These are phyloP conservation scores for Athalia rosae DNA, from an alignment of 2,888 invertebrate species.

Conservation along the genomic window DNA sequence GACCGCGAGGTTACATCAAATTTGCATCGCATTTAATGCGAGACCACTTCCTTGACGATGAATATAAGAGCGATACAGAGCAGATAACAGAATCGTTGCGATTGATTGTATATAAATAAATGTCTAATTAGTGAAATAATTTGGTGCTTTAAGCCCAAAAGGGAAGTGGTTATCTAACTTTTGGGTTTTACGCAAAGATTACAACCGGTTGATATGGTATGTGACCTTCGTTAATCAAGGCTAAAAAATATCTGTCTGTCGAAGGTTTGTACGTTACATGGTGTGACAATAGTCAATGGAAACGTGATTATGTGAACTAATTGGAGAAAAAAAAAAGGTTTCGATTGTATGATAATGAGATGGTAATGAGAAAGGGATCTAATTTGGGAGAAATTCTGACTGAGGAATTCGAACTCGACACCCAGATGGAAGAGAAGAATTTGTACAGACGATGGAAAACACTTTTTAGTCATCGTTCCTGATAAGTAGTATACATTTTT, in stretches of 20 bases:
- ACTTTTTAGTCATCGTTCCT: too few relatives aligned
- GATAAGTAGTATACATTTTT: too few relatives aligned
- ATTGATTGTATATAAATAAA: background rate
- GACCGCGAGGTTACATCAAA: too few relatives aligned
- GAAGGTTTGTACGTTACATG: background rate
- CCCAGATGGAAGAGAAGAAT: too few relatives aligned
- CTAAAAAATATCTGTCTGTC: constrained; percentile 7
- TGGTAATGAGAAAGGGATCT: too few relatives aligned
- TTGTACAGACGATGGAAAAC: too few relatives aligned
- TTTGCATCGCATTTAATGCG: too few relatives aligned
- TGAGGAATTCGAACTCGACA: too few relatives aligned
- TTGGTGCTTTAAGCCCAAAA: background rate
- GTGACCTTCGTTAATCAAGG: background rate
- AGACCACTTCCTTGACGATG: too few relatives aligned
- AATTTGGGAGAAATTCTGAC: too few relatives aligned
- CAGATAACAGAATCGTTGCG: constrained; percentile 26
- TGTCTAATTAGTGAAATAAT: constrained; percentile 17
- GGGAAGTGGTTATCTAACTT: constrained; percentile 28
- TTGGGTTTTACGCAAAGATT: constrained; percentile 9
- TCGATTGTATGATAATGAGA: too few relatives aligned
- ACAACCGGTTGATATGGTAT: background rate
- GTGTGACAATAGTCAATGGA: background rate
- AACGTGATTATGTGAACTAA: background rate
- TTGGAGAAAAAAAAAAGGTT: too few relatives aligned
- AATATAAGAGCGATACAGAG: background rate